Evolutionary conservation across 2,888 invertebrate species (phyloP).

Genomic region (Linhomoeus sp.): DNA sequence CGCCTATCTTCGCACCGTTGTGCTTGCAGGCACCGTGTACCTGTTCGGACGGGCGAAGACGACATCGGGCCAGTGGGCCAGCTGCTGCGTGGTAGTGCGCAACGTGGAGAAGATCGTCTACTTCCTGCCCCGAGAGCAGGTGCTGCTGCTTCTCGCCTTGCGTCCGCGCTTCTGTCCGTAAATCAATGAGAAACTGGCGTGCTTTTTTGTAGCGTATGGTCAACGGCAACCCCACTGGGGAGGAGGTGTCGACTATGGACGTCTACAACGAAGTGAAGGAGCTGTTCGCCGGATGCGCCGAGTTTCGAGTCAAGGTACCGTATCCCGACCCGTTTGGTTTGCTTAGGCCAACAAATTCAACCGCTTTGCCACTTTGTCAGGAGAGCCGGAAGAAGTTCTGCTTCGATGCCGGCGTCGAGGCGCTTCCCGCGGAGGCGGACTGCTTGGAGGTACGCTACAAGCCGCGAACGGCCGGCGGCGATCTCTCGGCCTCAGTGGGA

Average conservation of each 20-base stretch:
- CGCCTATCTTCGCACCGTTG: too few relatives aligned
- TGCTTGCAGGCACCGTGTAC: too few relatives aligned
- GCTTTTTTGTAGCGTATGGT: slow-evolving; percentile 1
- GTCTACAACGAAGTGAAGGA: slow-evolving; percentile 73
- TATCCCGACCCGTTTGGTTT: too few relatives aligned
- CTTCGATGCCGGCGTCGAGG: slow-evolving; percentile 4
- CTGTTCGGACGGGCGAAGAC: slow-evolving; percentile 70
- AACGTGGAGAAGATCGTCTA: slow-evolving; percentile 65
- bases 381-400: slow-evolving; percentile 4
- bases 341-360: background rate
- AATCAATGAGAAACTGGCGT: background rate
- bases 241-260: slow-evolving; percentile 51
- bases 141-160: too few relatives aligned
- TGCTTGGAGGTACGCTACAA: slow-evolving; percentile 74
- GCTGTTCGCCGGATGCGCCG: slow-evolving; percentile 45
- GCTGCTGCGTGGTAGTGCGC: slow-evolving; percentile 64
- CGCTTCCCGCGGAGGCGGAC: slow-evolving; percentile 54
- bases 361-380: background rate
- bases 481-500: too few relatives aligned
- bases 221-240: slow-evolving; percentile 33
- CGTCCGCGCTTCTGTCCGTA: too few relatives aligned
- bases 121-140: slow-evolving; percentile 62
- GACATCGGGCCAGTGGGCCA: slow-evolving; percentile 43
- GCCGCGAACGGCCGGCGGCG: slow-evolving; percentile 27
- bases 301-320: slow-evolving; percentile 60